Evolutionary conservation across 2,113 vertebrate genomes (phyloP), one percentile per base, ranked within the genome.

Genomic region (Spea bombifrons): DNA sequence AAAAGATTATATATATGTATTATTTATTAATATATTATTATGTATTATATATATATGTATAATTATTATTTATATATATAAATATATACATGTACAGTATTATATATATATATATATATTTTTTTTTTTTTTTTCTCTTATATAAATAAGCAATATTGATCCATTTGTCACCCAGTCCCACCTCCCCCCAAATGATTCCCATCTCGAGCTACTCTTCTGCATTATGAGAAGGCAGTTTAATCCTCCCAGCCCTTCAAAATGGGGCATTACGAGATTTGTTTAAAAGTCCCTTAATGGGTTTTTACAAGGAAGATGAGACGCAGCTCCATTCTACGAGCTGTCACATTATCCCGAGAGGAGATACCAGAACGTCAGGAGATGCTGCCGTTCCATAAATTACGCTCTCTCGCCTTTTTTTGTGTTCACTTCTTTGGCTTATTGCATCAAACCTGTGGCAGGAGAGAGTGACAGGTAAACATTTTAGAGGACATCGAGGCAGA

Each of bases 261-360:
- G 66, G 75, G 75, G 75, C 75, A 76, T 76, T 76, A 76, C 65
- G 16, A 76, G 75, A 66, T 76, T 76, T 76, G 68, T 44, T 76
- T 66, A 68, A 48, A 76, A 76, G 67, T 65, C 67, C 75, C 49
- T 68, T 76, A 76, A 76, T 76, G 75, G 75, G 65, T 76, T 76
- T 76, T 76, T 76, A 76, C 75, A 76, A 76, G 75, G 67, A 68
- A 57, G 65, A 65, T 68, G 44, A 76, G 75, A 76, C 75, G 66
- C 75, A 68, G 67, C 65, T 59, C 75, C 55, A 9, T 53, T 57
- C 66, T 76, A 52, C 52, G 47, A 76, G 65, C 66, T 76, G 75
- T 76, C 75, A 76, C 52, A 68, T 76, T 76, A 69, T 48, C 52
- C 59, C 12, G 66, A 76, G 52, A 68, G 66, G 13, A 59, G 75